phyloP scores from a whole-genome alignment of 2,797 vertebrate genomes.

The Gephyroberyx darwinii region DNA sequence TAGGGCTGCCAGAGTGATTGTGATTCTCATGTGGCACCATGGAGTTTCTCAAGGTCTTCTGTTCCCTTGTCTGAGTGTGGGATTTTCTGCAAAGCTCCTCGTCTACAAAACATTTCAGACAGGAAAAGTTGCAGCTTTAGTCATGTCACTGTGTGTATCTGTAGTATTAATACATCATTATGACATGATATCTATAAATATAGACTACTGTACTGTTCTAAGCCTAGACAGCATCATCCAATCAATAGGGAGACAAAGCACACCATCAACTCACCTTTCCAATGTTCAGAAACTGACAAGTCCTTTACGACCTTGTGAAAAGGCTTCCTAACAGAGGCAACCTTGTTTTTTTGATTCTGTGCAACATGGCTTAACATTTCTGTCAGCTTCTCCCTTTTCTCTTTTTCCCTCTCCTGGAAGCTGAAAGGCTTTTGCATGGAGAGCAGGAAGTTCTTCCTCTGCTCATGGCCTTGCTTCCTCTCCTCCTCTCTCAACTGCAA shows the following conservation, averaged over 20 bases:
- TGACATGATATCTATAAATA: not conserved
- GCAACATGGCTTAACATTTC: slow-evolving; percentile 69
- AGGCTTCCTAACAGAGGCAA: slow-evolving; percentile 59
- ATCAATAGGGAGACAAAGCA: not conserved
- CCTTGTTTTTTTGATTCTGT: slow-evolving; percentile 56
- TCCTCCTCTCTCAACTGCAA: slow-evolving; percentile 82
- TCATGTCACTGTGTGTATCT: not conserved
- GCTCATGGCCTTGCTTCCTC: slow-evolving; percentile 82
- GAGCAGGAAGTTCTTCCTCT: slow-evolving; percentile 88
- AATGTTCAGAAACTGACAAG: slow-evolving; percentile 76
- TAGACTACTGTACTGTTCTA: not conserved
- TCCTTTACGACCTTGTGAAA: slow-evolving; percentile 80
- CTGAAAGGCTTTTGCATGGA: slow-evolving; percentile 91
- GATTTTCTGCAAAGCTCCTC: slow-evolving; percentile 83
- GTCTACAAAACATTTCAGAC: slow-evolving; percentile 76
- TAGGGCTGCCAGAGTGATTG: slow-evolving; percentile 51
- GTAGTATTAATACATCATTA: not conserved
- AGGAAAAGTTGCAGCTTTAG: not conserved
- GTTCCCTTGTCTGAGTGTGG: slow-evolving; percentile 81
- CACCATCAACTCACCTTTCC: slow-evolving; percentile 82
- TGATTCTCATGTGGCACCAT: slow-evolving; percentile 69
- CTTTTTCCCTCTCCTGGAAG: slow-evolving; percentile 87
- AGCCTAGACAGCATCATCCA: not conserved
- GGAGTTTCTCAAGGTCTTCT: slow-evolving; percentile 78
- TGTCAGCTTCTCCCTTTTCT: slow-evolving; percentile 78